These are phyloP conservation scores for Kryptopterus vitreolus DNA, from an alignment of 2,797 vertebrate species.

Conservation along the genomic window DNA sequence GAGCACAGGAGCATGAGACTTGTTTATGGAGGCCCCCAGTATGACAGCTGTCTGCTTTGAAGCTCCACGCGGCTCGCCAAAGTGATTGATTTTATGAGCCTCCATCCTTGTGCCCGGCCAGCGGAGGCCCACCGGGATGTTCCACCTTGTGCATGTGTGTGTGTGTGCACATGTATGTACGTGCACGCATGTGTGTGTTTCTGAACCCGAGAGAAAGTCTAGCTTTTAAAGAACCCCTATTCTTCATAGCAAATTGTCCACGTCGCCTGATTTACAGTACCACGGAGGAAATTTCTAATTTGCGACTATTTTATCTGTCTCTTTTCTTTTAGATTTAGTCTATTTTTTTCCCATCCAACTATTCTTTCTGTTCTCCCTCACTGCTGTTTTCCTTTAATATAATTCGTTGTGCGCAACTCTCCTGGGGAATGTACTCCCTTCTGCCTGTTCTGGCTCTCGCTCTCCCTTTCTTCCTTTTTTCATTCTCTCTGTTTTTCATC, in stretches of 20 bases:
- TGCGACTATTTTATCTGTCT: conserved; percentile 45
- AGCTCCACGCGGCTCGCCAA: conserved; percentile 44
- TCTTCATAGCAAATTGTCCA: conserved; percentile 37
- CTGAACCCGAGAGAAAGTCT: conserved; percentile 39
- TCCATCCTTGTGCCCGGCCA: conserved; percentile 45
- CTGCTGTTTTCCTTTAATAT: conserved; percentile 38
- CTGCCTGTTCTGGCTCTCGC: conserved; percentile 11
- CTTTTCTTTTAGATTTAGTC: conserved; percentile 29
- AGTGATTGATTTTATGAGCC: conserved; percentile 59
- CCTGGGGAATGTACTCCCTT: conserved; percentile 30
- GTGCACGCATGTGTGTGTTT: conserved; percentile 16
- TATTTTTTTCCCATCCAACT: conserved; percentile 12
- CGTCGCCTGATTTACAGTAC: conserved; percentile 46
- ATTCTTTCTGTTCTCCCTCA: conserved; percentile 11
- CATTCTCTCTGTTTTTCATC: conserved; percentile 7
- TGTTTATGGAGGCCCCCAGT: conserved; percentile 55
- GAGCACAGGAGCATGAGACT: conserved; percentile 40
- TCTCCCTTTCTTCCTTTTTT: conserved; percentile 45
- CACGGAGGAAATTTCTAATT: conserved; percentile 51
- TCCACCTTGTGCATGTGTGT: conserved; percentile 33
- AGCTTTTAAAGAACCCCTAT: conserved; percentile 43
- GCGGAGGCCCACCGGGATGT: conserved; percentile 34
- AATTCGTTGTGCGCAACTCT: conserved; percentile 37
- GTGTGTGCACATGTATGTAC: neutral
- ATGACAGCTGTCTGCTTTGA: conserved; percentile 55